Conservation (phyloP, 2,113 vertebrate genomes). For the Opisthocomus hoazin region DNA sequence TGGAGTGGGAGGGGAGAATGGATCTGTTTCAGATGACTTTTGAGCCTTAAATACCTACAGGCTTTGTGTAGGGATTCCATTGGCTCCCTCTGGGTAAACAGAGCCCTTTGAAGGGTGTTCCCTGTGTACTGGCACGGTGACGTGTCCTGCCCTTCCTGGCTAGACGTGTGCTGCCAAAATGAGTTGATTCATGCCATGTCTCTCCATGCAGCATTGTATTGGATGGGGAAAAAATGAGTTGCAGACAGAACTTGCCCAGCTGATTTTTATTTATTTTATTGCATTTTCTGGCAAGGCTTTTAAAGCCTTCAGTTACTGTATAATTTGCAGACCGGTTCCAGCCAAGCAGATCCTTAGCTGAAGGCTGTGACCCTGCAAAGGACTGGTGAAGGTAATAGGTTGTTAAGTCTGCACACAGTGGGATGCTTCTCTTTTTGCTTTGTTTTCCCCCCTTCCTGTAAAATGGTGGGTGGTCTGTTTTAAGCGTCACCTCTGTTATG, state of each 20-base stretch:
- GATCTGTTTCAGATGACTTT: constrained; percentile 1
- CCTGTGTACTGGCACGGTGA: neutral
- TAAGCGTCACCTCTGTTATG: neutral
- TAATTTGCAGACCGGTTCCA: neutral
- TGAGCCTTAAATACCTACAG: neutral
- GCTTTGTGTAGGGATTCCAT: neutral
- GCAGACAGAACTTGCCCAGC: neutral
- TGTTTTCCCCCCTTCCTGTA: neutral
- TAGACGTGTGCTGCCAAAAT: neutral
- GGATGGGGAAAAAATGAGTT: neutral
- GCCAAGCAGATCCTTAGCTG: neutral
- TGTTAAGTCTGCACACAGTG: neutral
- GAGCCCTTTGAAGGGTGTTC: neutral
- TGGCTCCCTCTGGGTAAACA: neutral
- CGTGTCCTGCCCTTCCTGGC: neutral
- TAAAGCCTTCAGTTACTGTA: neutral
- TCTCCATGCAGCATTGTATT: neutral
- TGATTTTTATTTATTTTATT: neutral
- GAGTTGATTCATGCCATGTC: neutral
- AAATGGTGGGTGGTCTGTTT: neutral
- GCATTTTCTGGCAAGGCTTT: neutral
- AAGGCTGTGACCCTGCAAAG: neutral
- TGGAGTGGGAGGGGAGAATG: neutral
- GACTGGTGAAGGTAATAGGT: neutral
- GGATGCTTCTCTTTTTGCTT: neutral